Evolutionary conservation across 2,797 vertebrate species (phyloP), one percentile per base, ranked within the genome.

Genomic region (Acanthopagrus latus): DNA sequence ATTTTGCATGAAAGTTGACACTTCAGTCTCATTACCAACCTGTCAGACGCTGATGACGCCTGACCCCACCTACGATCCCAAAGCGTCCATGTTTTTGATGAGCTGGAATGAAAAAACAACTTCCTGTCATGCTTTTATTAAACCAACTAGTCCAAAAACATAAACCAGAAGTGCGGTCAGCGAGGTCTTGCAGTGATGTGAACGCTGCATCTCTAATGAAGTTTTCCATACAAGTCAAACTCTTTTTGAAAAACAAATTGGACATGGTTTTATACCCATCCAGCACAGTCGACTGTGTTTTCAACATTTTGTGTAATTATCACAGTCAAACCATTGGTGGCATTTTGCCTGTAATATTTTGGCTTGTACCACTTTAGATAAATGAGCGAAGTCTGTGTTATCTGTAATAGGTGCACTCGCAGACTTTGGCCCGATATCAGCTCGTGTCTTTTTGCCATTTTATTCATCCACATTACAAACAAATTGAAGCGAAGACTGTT

Each of bases 241-340:
- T 51, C 12, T 41, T 63, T 47, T 67, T 12, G 7, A 7, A 33
- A 46, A 60, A 72, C 5, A 10, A 55, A 43, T 9, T 46, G 14
- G 62, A 25, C 41, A 18, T 1, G n/a, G 66, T 80, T 72, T 17
- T 18, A 27, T 13, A 52, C 64, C 38, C 38, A 67, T 66, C 23
- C 70, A 20, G 46, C 59, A 50, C 48, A 55, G 29, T 58, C 55
- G 52, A 76, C n/a, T 74, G 46, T 74, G 55, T 57, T 12, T 64
- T 81, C 29, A 70, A 33, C 41, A 68, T 71, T 65, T 56, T 59
- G 23, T 79, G 51, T 81, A 67, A 76, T 86, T 71, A 81, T 68
- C 81, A 80, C 71, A 83, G 74, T 79, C 52, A 74, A 75, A 81
- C 27, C 51, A 38, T 55, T 20, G 43, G 56, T 82, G 78, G 67